Evolutionary conservation across 92 coral and sea anemone species (phyloP).

Genomic region (Meandrina meandrites): DNA sequence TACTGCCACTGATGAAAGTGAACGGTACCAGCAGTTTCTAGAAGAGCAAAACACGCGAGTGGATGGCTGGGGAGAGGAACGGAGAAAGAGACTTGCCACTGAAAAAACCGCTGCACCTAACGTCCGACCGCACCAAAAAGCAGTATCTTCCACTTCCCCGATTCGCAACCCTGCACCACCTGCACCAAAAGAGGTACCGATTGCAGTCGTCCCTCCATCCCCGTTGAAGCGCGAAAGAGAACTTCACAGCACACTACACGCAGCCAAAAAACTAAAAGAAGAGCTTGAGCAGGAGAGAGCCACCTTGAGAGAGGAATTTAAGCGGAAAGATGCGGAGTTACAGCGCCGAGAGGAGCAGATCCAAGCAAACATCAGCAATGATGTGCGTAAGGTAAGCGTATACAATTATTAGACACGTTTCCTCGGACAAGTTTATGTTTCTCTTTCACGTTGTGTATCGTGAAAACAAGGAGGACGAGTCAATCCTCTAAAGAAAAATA

Average conservation of each 20-base stretch:
- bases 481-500: background rate
- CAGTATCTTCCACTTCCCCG: background rate
- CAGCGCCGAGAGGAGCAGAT: background rate
- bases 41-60: background rate
- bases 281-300: background rate
- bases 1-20: background rate
- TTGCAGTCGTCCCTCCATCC: slow-evolving; percentile 7
- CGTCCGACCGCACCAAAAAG: background rate
- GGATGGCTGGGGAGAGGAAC: background rate
- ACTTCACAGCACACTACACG: background rate
- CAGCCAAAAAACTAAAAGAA: background rate
- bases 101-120: background rate
- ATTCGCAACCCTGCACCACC: background rate
- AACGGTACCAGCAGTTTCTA: background rate
- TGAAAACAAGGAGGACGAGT: background rate
- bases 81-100: background rate
- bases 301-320: background rate
- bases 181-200: background rate
- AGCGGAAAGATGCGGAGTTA: background rate
- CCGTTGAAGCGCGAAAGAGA: background rate
- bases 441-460: background rate
- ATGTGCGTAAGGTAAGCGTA: background rate
- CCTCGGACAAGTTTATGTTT: background rate
- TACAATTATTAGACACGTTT: background rate
- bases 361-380: background rate